A percentile compares a stretch with the other conserved stretches of the same genome.
These are phyloP conservation scores for Trichoplusia ni DNA, from an alignment of 1,140 invertebrate genomes.

Conservation along the genomic window DNA sequence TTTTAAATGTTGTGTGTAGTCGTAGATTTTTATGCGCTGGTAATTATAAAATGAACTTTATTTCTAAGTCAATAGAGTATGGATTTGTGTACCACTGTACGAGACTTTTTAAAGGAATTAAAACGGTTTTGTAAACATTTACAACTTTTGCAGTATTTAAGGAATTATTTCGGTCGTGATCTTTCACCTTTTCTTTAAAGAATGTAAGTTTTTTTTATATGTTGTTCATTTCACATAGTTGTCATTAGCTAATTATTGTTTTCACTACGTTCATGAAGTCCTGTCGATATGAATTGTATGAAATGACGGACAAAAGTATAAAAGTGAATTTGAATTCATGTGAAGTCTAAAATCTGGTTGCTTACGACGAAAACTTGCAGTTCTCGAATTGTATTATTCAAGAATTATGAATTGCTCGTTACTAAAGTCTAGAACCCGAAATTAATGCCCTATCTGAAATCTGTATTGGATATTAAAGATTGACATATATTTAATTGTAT, in stretches of 20 bases:
- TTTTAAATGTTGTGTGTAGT: constrained; percentile 10
- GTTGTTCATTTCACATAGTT: too few relatives aligned
- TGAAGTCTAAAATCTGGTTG: neutral
- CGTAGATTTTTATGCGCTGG: too few relatives aligned
- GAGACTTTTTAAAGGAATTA: constrained; percentile 30
- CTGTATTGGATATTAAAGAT: too few relatives aligned
- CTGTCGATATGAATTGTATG: constrained; percentile 7
- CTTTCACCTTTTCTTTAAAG: constrained; percentile 39
- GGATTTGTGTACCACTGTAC: constrained; percentile 31
- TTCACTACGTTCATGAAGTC: too few relatives aligned
- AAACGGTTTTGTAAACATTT: constrained; percentile 33
- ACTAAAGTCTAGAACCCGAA: constrained; percentile 17
- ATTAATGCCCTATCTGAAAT: too few relatives aligned
- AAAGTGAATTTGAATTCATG: constrained; percentile 15
- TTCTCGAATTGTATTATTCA: neutral
- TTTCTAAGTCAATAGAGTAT: constrained; percentile 15
- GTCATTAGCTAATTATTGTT: too few relatives aligned
- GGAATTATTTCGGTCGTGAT: constrained; percentile 18
- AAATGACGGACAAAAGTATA: constrained; percentile 1
- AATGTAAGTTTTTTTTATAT: too few relatives aligned
- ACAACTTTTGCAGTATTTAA: constrained; percentile 19
- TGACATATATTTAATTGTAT: too few relatives aligned
- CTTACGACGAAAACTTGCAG: neutral
- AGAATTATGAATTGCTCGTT: neutral
- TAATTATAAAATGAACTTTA: constrained; percentile 21